A percentile compares a stretch with the other conserved stretches of the same genome.
Conservation (phyloP, 2,888 invertebrate species). For the Aethes cnicana region DNA sequence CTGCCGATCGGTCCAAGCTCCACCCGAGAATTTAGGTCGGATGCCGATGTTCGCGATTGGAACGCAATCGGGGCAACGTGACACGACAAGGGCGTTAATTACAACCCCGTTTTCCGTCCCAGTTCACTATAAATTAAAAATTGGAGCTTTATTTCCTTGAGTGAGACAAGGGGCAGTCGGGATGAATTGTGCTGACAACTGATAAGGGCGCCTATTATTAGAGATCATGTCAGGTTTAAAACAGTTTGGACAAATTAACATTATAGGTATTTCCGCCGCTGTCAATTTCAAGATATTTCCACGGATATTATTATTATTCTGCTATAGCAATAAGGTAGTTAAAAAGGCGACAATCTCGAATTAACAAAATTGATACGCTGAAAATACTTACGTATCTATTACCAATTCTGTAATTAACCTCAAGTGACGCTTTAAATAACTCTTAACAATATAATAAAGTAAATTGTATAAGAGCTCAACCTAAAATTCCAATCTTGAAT, state of each 20-base stretch:
- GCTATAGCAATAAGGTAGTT: too few relatives aligned
- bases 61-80: conserved; percentile 58
- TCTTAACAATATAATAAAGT: too few relatives aligned
- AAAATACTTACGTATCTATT: too few relatives aligned
- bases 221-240: neutral
- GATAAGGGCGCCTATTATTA: conserved; percentile 12
- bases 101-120: conserved; percentile 23
- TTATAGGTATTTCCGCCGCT: too few relatives aligned
- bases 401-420: too few relatives aligned
- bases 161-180: neutral
- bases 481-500: too few relatives aligned
- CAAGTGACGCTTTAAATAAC: too few relatives aligned
- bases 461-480: too few relatives aligned
- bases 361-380: too few relatives aligned
- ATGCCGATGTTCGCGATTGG: conserved; percentile 50
- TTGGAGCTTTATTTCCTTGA: neutral
- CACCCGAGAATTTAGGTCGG: conserved; percentile 58
- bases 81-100: conserved; percentile 32
- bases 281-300: too few relatives aligned
- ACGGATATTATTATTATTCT: too few relatives aligned
- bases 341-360: too few relatives aligned
- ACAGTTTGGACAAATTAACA: neutral
- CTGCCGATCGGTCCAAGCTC: conserved; percentile 37
- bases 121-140: conserved; percentile 16
- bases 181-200: conserved; percentile 12